Evolutionary conservation across 1,140 invertebrate genomes (phyloP), one percentile per base, ranked within the genome.

Genomic region (Megalonaias nervosa): DNA sequence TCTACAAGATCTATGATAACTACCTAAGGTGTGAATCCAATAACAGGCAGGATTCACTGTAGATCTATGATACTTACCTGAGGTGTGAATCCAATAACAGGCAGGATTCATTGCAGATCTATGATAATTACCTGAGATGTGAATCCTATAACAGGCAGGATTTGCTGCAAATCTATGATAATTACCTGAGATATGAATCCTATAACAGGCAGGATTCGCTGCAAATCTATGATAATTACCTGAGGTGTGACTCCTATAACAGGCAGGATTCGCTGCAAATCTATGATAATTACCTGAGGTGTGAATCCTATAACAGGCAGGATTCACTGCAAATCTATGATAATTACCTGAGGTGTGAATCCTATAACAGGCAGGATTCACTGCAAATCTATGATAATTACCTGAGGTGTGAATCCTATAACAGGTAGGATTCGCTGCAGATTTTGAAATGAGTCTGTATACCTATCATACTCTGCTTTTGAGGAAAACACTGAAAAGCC

Each of bases 361-460:
- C 83, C 85, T 13, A 86, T 81, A 26, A 81, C 58, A 31, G 77
- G 81, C 79, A 87, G 81, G 17, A 83, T 76, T 23, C 84, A 77
- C 61, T 82, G 81, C 26, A 86, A 74, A 74, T 85, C 58, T 14
- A 21, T 21, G 19, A 62, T 62, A 23, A 23, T 67, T 66, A 87
- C 86, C 85, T 84, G 81, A 58, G 78, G 61, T 21, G 82, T 81
- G 70, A 87, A 87, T 64, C 84, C 85, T 13, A 86, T 81, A 26
- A 81, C 59, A 31, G 77, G 81, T 77, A 87, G 81, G 19, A 83
- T 77, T 23, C 85, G 77, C 65, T 82, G 82, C 26, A 86, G 76
- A 74, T 85, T 82, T 56, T 82, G 79, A 71, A 85, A 84, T 57
- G 75, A 77, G 12, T 81, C 67, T 17, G 64, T 31, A 65, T 81